Evolutionary conservation across 2,113 vertebrate genomes (phyloP).

Genomic region (Lepus europaeus): DNA sequence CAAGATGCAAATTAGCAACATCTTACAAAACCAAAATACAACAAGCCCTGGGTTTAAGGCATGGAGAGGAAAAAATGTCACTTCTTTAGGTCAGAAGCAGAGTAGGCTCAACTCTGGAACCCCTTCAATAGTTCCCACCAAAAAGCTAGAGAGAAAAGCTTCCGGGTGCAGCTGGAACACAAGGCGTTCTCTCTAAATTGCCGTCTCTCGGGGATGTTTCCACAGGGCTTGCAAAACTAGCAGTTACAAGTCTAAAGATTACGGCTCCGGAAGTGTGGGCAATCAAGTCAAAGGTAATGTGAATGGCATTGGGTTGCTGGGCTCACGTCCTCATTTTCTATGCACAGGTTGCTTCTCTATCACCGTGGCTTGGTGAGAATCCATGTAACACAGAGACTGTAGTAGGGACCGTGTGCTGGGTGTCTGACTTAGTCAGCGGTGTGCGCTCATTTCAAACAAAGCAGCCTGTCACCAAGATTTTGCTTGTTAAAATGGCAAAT

Average conservation of each 20-base stretch:
- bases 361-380: neutral
- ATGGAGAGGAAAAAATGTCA: neutral
- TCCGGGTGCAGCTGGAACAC: neutral
- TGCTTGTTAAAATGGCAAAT: too few relatives aligned
- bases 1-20: neutral
- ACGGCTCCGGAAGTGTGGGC: slow-evolving; percentile 70
- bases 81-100: neutral
- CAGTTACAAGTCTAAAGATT: slow-evolving; percentile 78
- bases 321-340: neutral
- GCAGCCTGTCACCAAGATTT: neutral
- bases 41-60: neutral
- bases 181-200: neutral
- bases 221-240: slow-evolving; percentile 79
- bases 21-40: neutral
- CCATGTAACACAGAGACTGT: neutral
- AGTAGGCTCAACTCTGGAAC: neutral
- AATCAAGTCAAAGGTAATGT: slow-evolving; percentile 83
- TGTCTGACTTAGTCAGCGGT: neutral
- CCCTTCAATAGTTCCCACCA: neutral
- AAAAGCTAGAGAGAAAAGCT: slow-evolving; percentile 20
- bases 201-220: neutral
- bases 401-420: neutral
- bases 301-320: neutral
- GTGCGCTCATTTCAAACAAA: slow-evolving; percentile 25
- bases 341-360: neutral